These are phyloP conservation scores for Alaudala cheleensis DNA, from an alignment of 2,113 vertebrate genomes.

Conservation along the genomic window DNA sequence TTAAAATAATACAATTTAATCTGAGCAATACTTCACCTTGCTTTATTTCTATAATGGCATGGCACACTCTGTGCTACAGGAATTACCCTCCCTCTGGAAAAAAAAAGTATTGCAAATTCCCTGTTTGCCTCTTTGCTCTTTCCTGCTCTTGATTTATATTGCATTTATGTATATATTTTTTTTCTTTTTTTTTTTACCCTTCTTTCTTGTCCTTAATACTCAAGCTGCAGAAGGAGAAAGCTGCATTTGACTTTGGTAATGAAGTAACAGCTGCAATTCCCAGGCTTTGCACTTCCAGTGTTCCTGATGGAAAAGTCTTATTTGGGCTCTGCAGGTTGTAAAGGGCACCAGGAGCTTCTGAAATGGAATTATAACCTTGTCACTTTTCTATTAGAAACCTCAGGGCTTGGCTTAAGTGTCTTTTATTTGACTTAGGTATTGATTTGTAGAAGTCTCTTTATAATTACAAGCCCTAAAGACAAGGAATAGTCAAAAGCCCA, in stretches of 20 bases:
- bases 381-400: not conserved
- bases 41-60: no score
- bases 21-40: no score
- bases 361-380: rapidly evolving
- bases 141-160: not conserved
- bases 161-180: not conserved
- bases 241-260: not conserved
- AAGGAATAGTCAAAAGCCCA: not conserved
- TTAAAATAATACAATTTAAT: no score
- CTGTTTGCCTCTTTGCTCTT: not conserved
- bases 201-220: not conserved
- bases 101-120: rapidly evolving
- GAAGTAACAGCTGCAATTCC: not conserved
- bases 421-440: not conserved
- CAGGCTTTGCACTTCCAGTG: rapidly evolving
- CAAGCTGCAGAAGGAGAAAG: not conserved
- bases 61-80: not conserved
- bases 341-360: not conserved
- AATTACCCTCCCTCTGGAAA: not conserved
- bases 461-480: not conserved
- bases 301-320: not conserved
- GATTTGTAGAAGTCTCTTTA: not conserved
- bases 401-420: not conserved
- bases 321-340: not conserved
- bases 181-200: not conserved